Conservation (phyloP, 2,888 invertebrate species). For the Caenorhabditis doughertyi region DNA sequence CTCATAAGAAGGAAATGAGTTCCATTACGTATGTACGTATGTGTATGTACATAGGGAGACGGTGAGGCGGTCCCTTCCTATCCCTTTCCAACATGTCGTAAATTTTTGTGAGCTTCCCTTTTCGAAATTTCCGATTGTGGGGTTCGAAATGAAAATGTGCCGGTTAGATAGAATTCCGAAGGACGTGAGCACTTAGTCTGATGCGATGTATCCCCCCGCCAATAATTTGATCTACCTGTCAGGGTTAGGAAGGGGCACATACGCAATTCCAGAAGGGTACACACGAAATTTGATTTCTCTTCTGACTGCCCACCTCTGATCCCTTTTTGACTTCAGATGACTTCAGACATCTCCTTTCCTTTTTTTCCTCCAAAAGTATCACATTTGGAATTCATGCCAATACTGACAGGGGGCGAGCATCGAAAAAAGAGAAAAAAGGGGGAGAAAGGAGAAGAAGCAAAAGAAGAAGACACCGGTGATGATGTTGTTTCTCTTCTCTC, state of each 20-base stretch:
- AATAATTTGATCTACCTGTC: slow-evolving; percentile 66
- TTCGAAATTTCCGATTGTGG: too few species aligned
- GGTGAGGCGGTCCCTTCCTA: background rate
- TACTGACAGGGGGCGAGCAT: slow-evolving; percentile 44
- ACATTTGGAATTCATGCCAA: slow-evolving; percentile 68
- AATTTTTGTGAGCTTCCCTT: too few species aligned
- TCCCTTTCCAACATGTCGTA: slow-evolving; percentile 56
- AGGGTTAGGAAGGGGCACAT: too few species aligned
- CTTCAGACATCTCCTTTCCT: slow-evolving; percentile 6
- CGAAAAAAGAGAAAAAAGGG: background rate
- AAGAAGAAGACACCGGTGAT: slow-evolving; percentile 56
- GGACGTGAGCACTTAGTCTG: slow-evolving; percentile 36
- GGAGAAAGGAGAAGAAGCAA: too few species aligned
- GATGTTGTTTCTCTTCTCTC: slow-evolving; percentile 50
- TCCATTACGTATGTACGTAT: slow-evolving; percentile 61
- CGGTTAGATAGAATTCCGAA: too few species aligned
- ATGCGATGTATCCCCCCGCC: slow-evolving; percentile 6
- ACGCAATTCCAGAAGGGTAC: too few species aligned
- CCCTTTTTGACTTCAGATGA: slow-evolving; percentile 30
- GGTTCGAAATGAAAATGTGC: too few species aligned
- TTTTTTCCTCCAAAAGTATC: slow-evolving; percentile 59
- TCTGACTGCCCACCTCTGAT: too few species aligned
- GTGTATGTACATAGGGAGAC: too few species aligned
- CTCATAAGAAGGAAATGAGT: slow-evolving; percentile 67
- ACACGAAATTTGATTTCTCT: too few species aligned